Conservation (phyloP, 1,140 invertebrate genomes). For the Diuraphis noxia region DNA sequence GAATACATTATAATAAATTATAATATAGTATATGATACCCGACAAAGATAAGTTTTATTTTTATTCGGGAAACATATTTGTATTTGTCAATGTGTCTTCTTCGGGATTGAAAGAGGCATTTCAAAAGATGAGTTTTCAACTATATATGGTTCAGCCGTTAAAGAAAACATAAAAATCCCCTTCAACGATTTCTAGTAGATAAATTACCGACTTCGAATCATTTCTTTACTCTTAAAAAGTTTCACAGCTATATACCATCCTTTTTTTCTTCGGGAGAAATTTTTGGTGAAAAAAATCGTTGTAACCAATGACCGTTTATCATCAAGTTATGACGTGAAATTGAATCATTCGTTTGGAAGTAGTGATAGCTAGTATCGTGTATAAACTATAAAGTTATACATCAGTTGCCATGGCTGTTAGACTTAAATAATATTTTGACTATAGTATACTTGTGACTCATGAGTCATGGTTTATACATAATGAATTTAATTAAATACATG, state of each 20-base stretch:
- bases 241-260: not conserved
- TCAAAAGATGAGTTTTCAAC: constrained; percentile 34
- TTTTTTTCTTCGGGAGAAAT: not conserved
- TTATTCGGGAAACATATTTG: constrained; percentile 34
- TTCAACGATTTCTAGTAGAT: constrained; percentile 40
- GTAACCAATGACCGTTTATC: constrained; percentile 32
- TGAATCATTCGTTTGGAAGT: constrained; percentile 18
- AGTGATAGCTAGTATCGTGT: not conserved
- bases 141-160: not conserved
- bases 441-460: not conserved
- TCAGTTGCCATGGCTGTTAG: not conserved
- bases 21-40: not conserved
- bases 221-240: constrained; percentile 13
- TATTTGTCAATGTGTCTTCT: constrained; percentile 28
- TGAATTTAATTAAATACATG: not conserved
- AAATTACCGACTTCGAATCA: constrained; percentile 37
- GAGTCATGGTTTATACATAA: not conserved
- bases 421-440: not conserved
- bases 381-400: not conserved
- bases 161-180: constrained; percentile 14
- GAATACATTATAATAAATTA: constrained; percentile 38
- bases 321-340: constrained; percentile 27
- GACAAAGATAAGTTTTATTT: constrained; percentile 33
- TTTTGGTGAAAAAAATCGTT: not conserved
- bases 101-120: constrained; percentile 28